Base-by-base conservation (phyloP, 2,797 vertebrate species). In the Pipistrellus nathusii region DNA sequence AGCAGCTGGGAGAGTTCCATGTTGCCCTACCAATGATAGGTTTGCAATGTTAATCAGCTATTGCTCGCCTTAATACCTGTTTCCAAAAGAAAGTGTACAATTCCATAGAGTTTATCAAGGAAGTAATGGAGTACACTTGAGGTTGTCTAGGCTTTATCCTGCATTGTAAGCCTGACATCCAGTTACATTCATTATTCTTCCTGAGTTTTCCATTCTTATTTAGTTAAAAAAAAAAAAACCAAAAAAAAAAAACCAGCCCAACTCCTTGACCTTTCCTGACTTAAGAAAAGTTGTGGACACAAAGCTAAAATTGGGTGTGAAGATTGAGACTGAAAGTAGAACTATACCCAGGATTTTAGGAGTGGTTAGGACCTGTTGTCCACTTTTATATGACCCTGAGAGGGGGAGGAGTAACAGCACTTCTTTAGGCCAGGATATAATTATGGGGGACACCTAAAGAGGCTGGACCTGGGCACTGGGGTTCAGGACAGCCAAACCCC, bases 1-100 rank as follows among this genome's bases (percentile, higher is more conserved):
- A 72, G 62, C 46, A 41, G 0, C 48, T 20, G n/a, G 32, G 30
- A 23, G 25, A 53, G 78, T 86, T 10, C 5, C 51, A 23, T 2
- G 1, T 35, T 6, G 5, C 3, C 48, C 15, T 30, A 9, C 2
- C n/a, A 5, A 46, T 1, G 41, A 38, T 7, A 1, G 21, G 10
- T 23, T 8, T 57, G 25, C n/a, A 64, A 18, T 4, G 18, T 2
- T 66, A 48, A 21, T 73, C 25, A 66, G 62, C 4, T 55, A 46
- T 73, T 59, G 17, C 51, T 77, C 13, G 85, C 18, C 41, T 55
- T 80, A 20, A 3, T 21, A n/a, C 59, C n/a, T 72, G 6, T 62
- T 84, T 85, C 71, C 7, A 68, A 57, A 35, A 44, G 25, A 62
- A 25, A 11, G 51, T 35, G 11, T 71, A 38, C 18, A 51, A 32